Percentiles rank a stretch among this genome's conserved stretches.
Evolutionary conservation across 2,113 vertebrate species (phyloP).

Genomic region (Odocoileus virginianus): DNA sequence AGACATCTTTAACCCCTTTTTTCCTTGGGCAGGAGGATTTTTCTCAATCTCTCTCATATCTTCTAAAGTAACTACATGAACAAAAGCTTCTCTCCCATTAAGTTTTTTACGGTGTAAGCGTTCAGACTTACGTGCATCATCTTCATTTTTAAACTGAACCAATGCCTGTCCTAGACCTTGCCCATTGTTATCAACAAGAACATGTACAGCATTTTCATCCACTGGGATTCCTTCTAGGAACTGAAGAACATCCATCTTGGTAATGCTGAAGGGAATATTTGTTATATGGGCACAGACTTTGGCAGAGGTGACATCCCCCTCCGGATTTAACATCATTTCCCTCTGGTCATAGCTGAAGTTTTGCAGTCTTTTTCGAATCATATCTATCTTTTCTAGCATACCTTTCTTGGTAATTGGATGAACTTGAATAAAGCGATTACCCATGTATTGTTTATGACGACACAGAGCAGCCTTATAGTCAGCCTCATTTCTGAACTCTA

Average conservation of each 20-base stretch:
- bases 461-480: constrained; percentile 94
- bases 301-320: constrained; percentile 80
- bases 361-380: constrained; percentile 92
- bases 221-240: constrained; percentile 94
- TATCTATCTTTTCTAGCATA: constrained; percentile 97
- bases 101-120: constrained; percentile 96
- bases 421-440: constrained; percentile 97
- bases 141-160: constrained; percentile 94
- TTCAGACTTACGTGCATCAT: constrained; percentile 95
- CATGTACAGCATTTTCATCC: constrained; percentile 93
- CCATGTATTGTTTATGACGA: constrained; percentile 99
- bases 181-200: constrained; percentile 92
- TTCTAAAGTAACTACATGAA: constrained; percentile 92
- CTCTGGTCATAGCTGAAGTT: constrained; percentile 91
- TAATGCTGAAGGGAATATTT: constrained; percentile 97
- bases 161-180: constrained; percentile 96
- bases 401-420: constrained; percentile 96
- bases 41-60: constrained; percentile 97
- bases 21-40: constrained; percentile 92
- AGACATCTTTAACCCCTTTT: constrained; percentile 88
- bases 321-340: constrained; percentile 84
- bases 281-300: constrained; percentile 94
- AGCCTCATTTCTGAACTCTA: constrained; percentile 94
- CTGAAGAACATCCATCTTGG: constrained; percentile 93
- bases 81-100: constrained; percentile 95